Base-by-base conservation (phyloP, 2,113 vertebrate species). In the Brienomyrus longianalis region DNA sequence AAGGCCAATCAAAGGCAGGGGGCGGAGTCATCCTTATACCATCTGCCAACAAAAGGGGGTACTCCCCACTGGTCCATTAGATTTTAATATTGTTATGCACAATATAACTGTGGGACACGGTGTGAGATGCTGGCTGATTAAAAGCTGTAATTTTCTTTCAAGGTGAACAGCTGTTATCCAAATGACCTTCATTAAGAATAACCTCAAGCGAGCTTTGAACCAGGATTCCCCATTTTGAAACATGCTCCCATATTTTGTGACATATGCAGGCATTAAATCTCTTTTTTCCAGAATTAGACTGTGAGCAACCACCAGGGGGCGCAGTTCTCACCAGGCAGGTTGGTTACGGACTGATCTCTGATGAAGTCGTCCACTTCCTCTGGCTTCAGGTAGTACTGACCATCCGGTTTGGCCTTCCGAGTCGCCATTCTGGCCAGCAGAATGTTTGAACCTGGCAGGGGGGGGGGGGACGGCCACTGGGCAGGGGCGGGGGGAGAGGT, bases 361-460 rank as follows among this genome's bases (percentile, higher is more conserved):
- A 99, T 98, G 93, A 99, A 99, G 92, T 99, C 98, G 91, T 99
- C 98, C 17, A 99, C 98, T 89, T 98, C 97, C 92, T 99, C 98
- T 59, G 97, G 95, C 92, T 96, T 97, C 90, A 99, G 94, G 92
- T 98, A 96, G 95, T 98, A 96, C 13, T 98, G 98, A 13, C 98
- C 98, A 45, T 99, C 96, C 77, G 98, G 98, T 91, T 99, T 99
- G 92, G 98, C 98, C 94, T 96, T 97, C 50, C 97, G 97, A 48
- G 98, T 99, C 70, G 98, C 98, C 95, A 99, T 96, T 93, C 97
- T 97, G 93, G 98, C 98, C 95, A 99, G 93, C 89, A 99, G 97
- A 95, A 99, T 99, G 95, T 99, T 99, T 91, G 98, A 98, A 93
- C 97, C 98, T 92, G 92, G 92, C 66, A 86, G 48, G 91, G 89